phyloP scores from a whole-genome alignment of 1,140 invertebrate genomes.

The Delia radicum region DNA sequence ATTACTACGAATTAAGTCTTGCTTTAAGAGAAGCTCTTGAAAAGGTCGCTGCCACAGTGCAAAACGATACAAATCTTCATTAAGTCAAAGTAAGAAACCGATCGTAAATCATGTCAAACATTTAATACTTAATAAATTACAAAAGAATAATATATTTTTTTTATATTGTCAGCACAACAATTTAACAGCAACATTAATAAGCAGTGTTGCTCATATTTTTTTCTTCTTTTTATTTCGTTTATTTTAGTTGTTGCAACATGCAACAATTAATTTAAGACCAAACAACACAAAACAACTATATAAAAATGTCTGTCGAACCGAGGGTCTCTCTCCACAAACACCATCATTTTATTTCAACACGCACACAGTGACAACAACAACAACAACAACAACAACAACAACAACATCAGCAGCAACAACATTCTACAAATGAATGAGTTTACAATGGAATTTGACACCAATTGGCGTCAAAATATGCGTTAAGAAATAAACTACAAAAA shows the following conservation, averaged over 20 bases:
- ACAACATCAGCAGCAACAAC: background rate
- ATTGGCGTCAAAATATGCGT: background rate
- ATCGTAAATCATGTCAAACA: background rate
- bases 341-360: no score
- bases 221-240: background rate
- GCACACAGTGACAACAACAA: background rate
- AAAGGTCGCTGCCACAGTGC: background rate
- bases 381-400: background rate
- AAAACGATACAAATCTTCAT: background rate
- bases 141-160: background rate
- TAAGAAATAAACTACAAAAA: background rate
- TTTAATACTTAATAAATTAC: background rate
- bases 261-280: background rate
- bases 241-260: background rate
- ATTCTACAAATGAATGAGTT: background rate
- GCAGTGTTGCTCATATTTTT: background rate
- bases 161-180: background rate
- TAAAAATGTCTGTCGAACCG: background rate
- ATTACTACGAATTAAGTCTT: background rate
- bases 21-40: background rate
- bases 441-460: slow-evolving; percentile 1
- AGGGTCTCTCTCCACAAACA: background rate
- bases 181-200: background rate
- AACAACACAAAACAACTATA: background rate
- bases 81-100: background rate